Conservation (phyloP, 2,888 invertebrate species). For the Neocrepidodera transversa region DNA sequence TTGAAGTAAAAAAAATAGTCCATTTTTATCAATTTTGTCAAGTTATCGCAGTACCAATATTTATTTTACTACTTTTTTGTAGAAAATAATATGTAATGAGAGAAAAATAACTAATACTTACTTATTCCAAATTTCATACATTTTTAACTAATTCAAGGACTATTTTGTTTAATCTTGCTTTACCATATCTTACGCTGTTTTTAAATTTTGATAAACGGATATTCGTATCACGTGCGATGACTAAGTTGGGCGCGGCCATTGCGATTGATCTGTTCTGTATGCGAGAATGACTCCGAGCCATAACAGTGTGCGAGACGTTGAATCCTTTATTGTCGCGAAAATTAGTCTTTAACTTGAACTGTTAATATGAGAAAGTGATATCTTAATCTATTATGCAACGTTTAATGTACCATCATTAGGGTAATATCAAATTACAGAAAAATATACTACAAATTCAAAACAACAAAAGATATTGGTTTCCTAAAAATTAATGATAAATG, state of each 20-base stretch:
- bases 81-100: too few relatives aligned
- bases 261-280: conserved; percentile 12
- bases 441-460: too few relatives aligned
- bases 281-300: conserved; percentile 55
- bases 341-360: conserved; percentile 11
- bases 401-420: conserved; percentile 13
- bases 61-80: too few relatives aligned
- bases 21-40: too few relatives aligned
- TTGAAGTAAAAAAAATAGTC: neutral
- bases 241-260: neutral
- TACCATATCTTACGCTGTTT: neutral
- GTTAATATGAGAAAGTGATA: conserved; percentile 41
- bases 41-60: too few relatives aligned
- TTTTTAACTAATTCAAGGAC: too few relatives aligned
- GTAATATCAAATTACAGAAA: too few relatives aligned
- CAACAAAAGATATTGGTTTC: too few relatives aligned
- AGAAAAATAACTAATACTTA: too few relatives aligned
- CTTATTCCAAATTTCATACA: too few relatives aligned
- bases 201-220: neutral
- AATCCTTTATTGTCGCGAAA: conserved; percentile 27
- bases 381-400: conserved; percentile 30
- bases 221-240: conserved; percentile 5
- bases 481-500: too few relatives aligned
- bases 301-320: conserved; percentile 36
- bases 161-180: neutral